Conservation (phyloP, 1,140 invertebrate genomes). For the Arctopsyche grandis region DNA sequence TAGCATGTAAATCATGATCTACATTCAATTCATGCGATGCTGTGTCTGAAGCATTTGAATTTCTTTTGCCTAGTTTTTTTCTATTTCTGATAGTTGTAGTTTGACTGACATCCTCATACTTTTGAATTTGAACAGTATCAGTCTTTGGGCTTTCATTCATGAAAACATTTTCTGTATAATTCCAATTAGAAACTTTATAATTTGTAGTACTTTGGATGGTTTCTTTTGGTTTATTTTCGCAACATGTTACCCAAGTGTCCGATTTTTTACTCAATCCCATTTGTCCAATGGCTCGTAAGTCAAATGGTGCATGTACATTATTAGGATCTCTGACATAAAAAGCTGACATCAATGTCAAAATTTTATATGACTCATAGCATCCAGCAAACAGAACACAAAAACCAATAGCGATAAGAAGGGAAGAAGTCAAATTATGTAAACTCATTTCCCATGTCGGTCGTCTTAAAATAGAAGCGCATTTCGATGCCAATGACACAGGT, state of each 20-base stretch:
- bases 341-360: conserved; percentile 44
- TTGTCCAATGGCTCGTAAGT: conserved; percentile 47
- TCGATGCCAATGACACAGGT: conserved; percentile 78
- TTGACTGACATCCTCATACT: conserved; percentile 49
- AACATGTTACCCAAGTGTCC: conserved; percentile 41
- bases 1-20: conserved; percentile 42
- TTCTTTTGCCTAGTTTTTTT: conserved; percentile 49
- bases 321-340: conserved; percentile 43
- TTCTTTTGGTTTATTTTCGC: conserved; percentile 44
- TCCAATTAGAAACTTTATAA: conserved; percentile 49
- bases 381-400: conserved; percentile 50
- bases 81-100: conserved; percentile 37
- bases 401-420: conserved; percentile 55
- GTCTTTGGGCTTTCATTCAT: conserved; percentile 42
- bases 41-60: conserved; percentile 46
- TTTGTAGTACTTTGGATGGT: conserved; percentile 40
- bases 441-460: conserved; percentile 84
- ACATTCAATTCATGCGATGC: conserved; percentile 25
- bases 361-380: conserved; percentile 53
- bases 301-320: conserved; percentile 43
- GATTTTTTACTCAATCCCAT: conserved; percentile 49
- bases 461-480: conserved; percentile 77
- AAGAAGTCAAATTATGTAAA: conserved; percentile 67
- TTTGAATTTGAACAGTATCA: conserved; percentile 26
- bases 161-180: conserved; percentile 42